Conservation (phyloP, 2,113 vertebrate species). For the Noctilio leporinus region DNA sequence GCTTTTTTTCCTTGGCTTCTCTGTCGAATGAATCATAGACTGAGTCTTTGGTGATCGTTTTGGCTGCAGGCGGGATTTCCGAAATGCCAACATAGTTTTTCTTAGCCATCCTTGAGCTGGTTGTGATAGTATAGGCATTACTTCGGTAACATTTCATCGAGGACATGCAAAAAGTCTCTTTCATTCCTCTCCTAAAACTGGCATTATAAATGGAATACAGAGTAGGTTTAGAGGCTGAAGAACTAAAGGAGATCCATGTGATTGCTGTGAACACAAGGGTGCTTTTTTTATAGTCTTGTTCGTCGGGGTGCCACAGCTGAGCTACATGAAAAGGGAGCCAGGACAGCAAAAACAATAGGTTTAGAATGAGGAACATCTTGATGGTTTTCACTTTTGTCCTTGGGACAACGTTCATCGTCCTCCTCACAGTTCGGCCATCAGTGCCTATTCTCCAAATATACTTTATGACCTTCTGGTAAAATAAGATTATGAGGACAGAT, state of each 20-base stretch:
- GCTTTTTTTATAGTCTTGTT: slow-evolving; percentile 78
- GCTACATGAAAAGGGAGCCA: slow-evolving; percentile 91
- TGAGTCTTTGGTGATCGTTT: slow-evolving; percentile 84
- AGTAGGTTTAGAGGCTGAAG: slow-evolving; percentile 90
- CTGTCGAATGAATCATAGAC: slow-evolving; percentile 90
- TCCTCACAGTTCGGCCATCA: slow-evolving; percentile 86
- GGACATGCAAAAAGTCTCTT: slow-evolving; percentile 97
- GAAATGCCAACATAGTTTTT: slow-evolving; percentile 93
- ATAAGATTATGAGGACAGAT: slow-evolving; percentile 81
- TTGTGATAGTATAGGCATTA: slow-evolving; percentile 95
- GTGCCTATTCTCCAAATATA: slow-evolving; percentile 94
- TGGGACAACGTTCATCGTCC: slow-evolving; percentile 93
- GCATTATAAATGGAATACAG: slow-evolving; percentile 91
- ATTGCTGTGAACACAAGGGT: slow-evolving; percentile 84
- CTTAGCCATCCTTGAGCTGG: slow-evolving; percentile 93
- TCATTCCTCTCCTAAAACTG: slow-evolving; percentile 92
- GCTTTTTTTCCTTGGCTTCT: slow-evolving; percentile 90
- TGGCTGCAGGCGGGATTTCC: slow-evolving; percentile 82
- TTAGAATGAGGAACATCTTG: slow-evolving; percentile 95
- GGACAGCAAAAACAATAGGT: slow-evolving; percentile 86
- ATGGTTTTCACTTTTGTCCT: slow-evolving; percentile 96
- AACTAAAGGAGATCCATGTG: slow-evolving; percentile 90
- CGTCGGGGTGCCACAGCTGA: slow-evolving; percentile 90
- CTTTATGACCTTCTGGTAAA: slow-evolving; percentile 92
- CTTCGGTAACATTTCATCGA: slow-evolving; percentile 97